Base-by-base conservation (phyloP, 2,113 vertebrate genomes). In the Vombatus ursinus region DNA sequence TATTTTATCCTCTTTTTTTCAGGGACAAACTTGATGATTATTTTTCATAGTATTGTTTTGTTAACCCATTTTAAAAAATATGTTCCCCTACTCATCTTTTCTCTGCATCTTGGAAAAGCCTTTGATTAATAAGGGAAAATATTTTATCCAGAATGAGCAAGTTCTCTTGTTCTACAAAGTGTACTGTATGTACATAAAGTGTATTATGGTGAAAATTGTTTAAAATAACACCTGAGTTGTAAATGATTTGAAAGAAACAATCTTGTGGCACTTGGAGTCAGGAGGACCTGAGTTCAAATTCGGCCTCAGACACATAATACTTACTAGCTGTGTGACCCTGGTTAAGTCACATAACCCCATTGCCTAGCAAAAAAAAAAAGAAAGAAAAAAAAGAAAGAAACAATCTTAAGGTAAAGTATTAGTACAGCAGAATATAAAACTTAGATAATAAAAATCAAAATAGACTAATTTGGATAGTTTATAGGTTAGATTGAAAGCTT, bases 391-490 rank as follows among this genome's bases (percentile, higher is more conserved):
- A n/a, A n/a, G 19, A 44, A 84, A 44, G n/a, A 84, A 84, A 19
- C 19, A 98, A 97, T 97, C 52, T 95, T n/a, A 98, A 98, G 97
- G 95, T 98, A 98, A 98, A 98, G 92, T 97, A 97, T 98, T 98
- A 98, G 94, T 94, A 92, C 92, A 98, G 97, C 98, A 98, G 98
- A 98, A 98, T 98, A 98, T 98, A 98, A 98, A 98, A 98, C 97
- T 97, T 97, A 98, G 97, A 97, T 98, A 98, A 98, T 98, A 98
- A 98, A 98, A 99, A 98, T 98, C 98, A 98, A 98, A 98, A 98
- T 95, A 96, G 96, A 97, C 97, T 98, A 98, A 98, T 98, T 98
- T 98, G 97, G 98, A 98, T 98, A 98, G 98, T 98, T 98, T 97
- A 98, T 98, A 97, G 98, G 98, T 98, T 97, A 97, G 92, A 92